Evolutionary conservation across 1,140 invertebrate genomes (phyloP).

Genomic region (Caenorhabditis elegans): DNA sequence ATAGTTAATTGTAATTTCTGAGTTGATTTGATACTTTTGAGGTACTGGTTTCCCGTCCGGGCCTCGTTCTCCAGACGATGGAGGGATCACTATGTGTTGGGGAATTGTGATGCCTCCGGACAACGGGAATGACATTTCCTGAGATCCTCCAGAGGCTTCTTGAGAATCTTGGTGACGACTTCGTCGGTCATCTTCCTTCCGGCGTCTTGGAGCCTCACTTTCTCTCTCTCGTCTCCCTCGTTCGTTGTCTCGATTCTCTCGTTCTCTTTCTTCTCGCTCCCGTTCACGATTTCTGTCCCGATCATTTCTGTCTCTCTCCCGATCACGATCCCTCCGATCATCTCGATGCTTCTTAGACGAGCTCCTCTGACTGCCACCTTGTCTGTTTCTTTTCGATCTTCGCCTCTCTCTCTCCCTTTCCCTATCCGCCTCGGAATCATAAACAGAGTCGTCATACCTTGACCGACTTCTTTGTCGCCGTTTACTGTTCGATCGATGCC

Average conservation of each 20-base stretch:
- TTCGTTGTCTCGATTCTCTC: conserved; percentile 1
- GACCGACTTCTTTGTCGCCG: conserved; percentile 27
- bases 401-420: conserved; percentile 4
- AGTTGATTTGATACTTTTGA: conserved; percentile 51
- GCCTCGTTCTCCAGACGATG: conserved; percentile 46
- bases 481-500: conserved; percentile 24
- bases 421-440: conserved; percentile 17
- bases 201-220: not conserved
- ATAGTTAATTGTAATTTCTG: conserved; percentile 52
- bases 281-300: conserved; percentile 35
- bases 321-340: conserved; percentile 10
- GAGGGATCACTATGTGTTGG: conserved; percentile 53
- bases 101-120: conserved; percentile 47
- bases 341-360: conserved; percentile 7
- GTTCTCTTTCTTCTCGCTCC: conserved; percentile 31
- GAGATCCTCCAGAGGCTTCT: conserved; percentile 21
- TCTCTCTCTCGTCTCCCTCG: conserved; percentile 22
- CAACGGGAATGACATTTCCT: conserved; percentile 29
- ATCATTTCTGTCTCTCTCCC: conserved; percentile 1
- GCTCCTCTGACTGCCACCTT: conserved; percentile 22
- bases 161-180: not conserved
- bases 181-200: conserved; percentile 21
- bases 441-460: conserved; percentile 40
- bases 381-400: conserved; percentile 25
- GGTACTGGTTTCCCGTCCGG: conserved; percentile 47